Percentiles rank a stretch among this genome's conserved stretches.
These are phyloP conservation scores for Gavia stellata DNA, from an alignment of 2,113 vertebrate genomes.

Conservation along the genomic window DNA sequence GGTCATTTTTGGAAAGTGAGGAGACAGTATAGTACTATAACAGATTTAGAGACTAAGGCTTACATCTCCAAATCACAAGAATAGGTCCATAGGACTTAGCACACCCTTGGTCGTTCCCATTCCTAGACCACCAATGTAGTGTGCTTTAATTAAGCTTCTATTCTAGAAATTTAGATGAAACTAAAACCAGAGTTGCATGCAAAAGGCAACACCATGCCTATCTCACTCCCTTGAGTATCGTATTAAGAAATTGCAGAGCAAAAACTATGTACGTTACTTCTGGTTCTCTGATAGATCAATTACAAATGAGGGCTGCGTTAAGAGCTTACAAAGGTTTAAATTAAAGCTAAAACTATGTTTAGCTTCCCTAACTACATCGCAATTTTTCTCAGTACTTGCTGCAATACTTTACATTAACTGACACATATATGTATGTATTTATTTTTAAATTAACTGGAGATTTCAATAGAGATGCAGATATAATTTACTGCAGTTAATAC, in stretches of 20 bases:
- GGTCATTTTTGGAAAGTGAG: background rate
- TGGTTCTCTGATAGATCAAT: background rate
- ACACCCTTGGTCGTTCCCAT: background rate
- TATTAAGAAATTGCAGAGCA: background rate
- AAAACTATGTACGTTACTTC: rapidly evolving
- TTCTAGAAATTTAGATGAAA: background rate
- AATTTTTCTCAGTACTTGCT: background rate
- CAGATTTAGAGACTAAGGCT: background rate
- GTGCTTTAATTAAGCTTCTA: background rate
- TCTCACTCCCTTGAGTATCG: background rate
- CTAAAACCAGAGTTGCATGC: background rate
- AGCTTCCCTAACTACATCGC: background rate
- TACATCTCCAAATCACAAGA: background rate
- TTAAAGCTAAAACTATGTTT: background rate
- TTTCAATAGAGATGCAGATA: background rate
- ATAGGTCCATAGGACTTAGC: background rate
- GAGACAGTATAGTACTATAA: background rate
- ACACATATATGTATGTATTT: background rate
- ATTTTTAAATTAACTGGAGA: background rate
- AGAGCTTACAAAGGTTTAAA: background rate
- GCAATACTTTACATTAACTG: background rate
- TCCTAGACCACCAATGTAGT: background rate
- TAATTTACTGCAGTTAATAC: background rate
- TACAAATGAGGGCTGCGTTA: background rate
- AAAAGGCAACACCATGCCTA: background rate